phyloP scores from a whole-genome alignment of 2,888 invertebrate genomes.

The Hydriomena furcata region DNA sequence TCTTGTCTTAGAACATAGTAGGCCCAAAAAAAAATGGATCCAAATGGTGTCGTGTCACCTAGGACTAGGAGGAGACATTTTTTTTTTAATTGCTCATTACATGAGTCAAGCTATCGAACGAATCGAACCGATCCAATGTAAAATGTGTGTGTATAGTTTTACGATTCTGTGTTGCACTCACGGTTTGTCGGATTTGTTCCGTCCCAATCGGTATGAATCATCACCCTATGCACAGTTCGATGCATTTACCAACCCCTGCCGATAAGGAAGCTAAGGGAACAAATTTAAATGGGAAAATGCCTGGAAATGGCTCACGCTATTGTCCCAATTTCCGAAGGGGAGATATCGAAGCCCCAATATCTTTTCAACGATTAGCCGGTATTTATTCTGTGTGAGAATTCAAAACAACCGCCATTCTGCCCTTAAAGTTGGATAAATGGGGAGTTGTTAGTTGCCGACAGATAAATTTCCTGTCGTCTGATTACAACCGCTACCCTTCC shows the following conservation, averaged over 20 bases:
- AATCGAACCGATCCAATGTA: background rate
- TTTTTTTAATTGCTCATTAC: no score
- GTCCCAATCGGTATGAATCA: constrained; percentile 46
- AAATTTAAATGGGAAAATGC: constrained; percentile 78
- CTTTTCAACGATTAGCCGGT: constrained; percentile 67
- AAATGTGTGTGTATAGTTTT: background rate
- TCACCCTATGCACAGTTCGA: constrained; percentile 46
- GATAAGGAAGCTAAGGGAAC: constrained; percentile 73
- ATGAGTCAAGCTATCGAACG: no score
- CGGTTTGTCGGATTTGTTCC: constrained; percentile 25
- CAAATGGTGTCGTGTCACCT: no score
- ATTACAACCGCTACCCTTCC: constrained; percentile 21
- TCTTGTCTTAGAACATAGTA: no score
- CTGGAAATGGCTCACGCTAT: constrained; percentile 78
- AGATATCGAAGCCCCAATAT: constrained; percentile 67
- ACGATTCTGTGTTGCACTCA: constrained; percentile 5
- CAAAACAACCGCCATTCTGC: constrained; percentile 57
- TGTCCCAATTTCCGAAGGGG: constrained; percentile 71
- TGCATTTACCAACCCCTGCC: constrained; percentile 51
- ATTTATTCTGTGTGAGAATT: constrained; percentile 73
- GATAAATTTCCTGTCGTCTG: constrained; percentile 31
- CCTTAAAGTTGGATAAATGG: constrained; percentile 40
- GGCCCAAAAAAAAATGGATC: no score
- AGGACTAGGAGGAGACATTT: no score
- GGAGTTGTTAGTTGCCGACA: constrained; percentile 35